phyloP scores from a whole-genome alignment of 2,113 vertebrate genomes.

The Leptodactylus fuscus region DNA sequence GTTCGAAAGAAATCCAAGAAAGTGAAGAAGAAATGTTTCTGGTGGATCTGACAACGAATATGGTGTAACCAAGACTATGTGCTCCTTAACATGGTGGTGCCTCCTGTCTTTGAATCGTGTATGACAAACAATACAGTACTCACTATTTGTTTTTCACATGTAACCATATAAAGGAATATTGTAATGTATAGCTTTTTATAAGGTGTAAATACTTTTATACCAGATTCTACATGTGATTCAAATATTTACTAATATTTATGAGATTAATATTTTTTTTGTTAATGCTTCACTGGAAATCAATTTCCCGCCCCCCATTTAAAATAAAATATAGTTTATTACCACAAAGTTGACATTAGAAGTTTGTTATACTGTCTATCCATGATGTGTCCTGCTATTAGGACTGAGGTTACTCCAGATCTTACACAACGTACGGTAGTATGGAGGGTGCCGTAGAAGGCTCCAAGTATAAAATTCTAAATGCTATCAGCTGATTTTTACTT shows the following conservation, averaged over 20 bases:
- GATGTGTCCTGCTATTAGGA: not conserved
- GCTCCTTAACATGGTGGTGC: not conserved
- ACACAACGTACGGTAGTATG: too few species aligned
- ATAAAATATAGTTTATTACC: constrained; percentile 37
- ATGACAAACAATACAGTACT: not conserved
- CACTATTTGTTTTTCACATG: not conserved
- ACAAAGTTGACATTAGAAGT: not conserved
- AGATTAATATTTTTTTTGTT: not conserved
- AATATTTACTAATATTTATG: constrained; percentile 8
- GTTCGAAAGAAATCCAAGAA: constrained; percentile 86
- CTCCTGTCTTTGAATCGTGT: not conserved
- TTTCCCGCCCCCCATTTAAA: not conserved
- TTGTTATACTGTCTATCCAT: not conserved
- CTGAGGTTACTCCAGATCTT: not conserved
- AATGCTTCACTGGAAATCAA: not conserved
- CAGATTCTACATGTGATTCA: not conserved
- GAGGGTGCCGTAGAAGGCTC: too few species aligned
- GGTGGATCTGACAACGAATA: constrained; percentile 81
- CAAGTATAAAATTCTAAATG: too few species aligned
- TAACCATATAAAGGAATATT: not conserved
- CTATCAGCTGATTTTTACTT: too few species aligned
- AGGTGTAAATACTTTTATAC: constrained; percentile 36
- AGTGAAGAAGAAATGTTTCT: constrained; percentile 94
- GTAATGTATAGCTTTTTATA: constrained; percentile 9
- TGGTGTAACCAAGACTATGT: not conserved